Conservation (phyloP, 2,113 vertebrate genomes). For the Sminthopsis crassicaudata region DNA sequence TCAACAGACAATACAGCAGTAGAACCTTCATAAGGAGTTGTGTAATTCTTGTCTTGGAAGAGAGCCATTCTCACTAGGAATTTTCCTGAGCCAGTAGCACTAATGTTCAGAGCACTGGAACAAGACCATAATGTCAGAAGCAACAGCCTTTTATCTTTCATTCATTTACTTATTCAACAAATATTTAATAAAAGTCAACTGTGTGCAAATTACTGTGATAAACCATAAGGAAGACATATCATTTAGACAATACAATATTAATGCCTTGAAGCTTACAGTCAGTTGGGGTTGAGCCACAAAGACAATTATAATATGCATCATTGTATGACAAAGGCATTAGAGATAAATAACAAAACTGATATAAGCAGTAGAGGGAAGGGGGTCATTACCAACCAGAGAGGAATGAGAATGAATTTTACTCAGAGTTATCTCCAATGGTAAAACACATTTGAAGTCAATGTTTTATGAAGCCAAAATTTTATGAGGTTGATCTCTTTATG, state of each 20-base stretch:
- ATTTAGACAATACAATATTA: not conserved
- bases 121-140: not conserved
- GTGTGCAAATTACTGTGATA: not conserved
- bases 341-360: not conserved
- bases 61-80: constrained; percentile 77
- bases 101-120: constrained; percentile 72
- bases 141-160: not conserved
- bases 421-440: not conserved
- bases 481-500: not conserved
- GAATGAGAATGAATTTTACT: not conserved
- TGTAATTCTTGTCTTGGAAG: constrained; percentile 73
- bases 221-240: not conserved
- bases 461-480: not conserved
- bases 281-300: not conserved
- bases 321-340: not conserved
- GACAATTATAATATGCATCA: not conserved
- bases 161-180: not conserved
- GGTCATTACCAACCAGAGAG: not conserved
- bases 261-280: not conserved
- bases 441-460: not conserved
- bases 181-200: not conserved
- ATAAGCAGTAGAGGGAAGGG: not conserved
- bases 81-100: constrained; percentile 49
- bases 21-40: constrained; percentile 60
- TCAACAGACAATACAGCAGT: constrained; percentile 7